Conservation (phyloP, 1,140 invertebrate species). For the Maconellicoccus hirsutus region DNA sequence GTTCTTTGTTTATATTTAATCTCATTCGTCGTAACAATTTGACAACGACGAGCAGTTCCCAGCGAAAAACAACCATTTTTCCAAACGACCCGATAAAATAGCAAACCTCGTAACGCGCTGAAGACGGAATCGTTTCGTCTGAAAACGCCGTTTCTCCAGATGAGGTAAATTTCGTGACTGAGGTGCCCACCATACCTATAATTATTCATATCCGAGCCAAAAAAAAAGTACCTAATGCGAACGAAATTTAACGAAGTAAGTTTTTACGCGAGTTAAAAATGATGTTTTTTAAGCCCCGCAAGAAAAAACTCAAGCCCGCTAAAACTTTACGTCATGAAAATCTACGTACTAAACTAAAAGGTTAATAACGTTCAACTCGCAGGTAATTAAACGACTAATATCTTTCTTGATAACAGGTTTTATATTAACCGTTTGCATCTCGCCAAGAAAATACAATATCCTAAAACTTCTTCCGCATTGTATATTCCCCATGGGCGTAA, state of each 20-base stretch:
- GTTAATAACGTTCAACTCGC: constrained; percentile 3
- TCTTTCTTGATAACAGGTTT: not conserved
- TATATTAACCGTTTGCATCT: not conserved
- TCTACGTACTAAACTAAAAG: not conserved
- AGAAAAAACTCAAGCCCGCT: not conserved
- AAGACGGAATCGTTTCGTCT: no score
- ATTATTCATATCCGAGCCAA: no score
- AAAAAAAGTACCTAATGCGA: not conserved
- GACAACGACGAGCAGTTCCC: no score
- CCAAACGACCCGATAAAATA: no score
- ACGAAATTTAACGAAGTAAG: not conserved
- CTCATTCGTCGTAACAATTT: no score
- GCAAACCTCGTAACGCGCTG: no score
- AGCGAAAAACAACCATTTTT: no score
- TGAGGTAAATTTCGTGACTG: no score
- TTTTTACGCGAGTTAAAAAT: not conserved
- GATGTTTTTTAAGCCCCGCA: not conserved
- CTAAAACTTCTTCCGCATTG: not conserved
- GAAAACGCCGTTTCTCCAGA: no score
- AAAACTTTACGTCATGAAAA: no score
- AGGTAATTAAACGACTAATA: not conserved
- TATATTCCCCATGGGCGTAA: not conserved
- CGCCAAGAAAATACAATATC: not conserved
- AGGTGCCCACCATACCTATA: no score
- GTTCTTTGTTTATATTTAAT: no score